Percentiles rank a stretch among this genome's conserved stretches.
Conservation (phyloP, 2,797 vertebrate species). For the Craterocephalus amniculus region DNA sequence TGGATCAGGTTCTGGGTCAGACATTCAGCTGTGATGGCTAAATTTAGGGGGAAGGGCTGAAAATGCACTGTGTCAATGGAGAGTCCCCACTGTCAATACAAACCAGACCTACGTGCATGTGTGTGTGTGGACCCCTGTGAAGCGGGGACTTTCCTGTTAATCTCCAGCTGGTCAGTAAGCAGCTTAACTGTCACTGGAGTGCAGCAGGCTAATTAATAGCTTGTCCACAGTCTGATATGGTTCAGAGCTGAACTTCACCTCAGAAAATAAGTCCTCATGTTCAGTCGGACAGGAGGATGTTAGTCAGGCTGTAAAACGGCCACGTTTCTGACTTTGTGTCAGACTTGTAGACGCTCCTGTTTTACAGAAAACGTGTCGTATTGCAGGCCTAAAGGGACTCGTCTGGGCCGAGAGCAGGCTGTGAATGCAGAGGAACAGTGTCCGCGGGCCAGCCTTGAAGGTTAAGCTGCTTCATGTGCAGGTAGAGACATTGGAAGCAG, state of each 20-base stretch:
- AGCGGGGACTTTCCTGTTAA: constrained; percentile 77
- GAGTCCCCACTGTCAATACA: neutral
- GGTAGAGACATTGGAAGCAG: constrained; percentile 22
- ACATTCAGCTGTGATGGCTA: neutral
- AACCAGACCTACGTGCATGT: constrained; percentile 2
- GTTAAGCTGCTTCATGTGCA: constrained; percentile 41
- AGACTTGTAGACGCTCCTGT: neutral
- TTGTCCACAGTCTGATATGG: constrained; percentile 42
- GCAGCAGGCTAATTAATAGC: constrained; percentile 61
- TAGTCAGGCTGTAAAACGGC: neutral
- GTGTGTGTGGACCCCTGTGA: constrained; percentile 63
- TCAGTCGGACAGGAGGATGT: neutral
- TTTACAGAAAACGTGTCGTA: neutral
- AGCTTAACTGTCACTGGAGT: constrained; percentile 79
- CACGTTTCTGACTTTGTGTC: neutral
- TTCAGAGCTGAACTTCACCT: constrained; percentile 25
- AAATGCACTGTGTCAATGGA: neutral
- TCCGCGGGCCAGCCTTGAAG: constrained; percentile 39
- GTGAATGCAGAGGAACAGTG: constrained; percentile 20
- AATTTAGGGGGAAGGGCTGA: neutral
- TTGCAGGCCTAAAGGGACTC: neutral
- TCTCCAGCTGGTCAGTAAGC: constrained; percentile 82
- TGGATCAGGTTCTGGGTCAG: neutral
- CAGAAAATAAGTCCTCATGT: neutral
- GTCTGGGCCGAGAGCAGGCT: neutral